Base-by-base conservation (phyloP, 92 coral and sea anemone species). In the Isaurus tuberculatus region DNA sequence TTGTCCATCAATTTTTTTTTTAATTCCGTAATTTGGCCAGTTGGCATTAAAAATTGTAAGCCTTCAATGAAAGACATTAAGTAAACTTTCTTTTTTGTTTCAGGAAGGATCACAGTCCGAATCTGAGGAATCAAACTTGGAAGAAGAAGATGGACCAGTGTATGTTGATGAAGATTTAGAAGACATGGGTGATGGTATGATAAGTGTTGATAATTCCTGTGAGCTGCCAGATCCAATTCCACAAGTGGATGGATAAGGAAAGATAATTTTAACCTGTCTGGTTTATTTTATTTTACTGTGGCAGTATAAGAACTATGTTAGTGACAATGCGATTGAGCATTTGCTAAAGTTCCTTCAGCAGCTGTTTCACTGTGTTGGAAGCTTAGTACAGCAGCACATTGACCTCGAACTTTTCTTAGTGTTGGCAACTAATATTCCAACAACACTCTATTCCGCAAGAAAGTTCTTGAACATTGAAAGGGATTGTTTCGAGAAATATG, bases 61-160 rank as follows among this genome's bases (percentile, higher is more conserved):
- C 27, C 70, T 29, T 65, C 31, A 65, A 4, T 28, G 31, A 65
- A 13, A 65, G 36, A 27, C 17, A 5, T 65, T n/a, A 65, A 65
- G 70, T 65, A 32, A 65, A 27, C 36, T 49, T 49, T 49, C 57
- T 49, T 17, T 49, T 49, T n/a, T 49, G 43, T 67, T 31, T 67
- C 72, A 67, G 72, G 72, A 67, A 67, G 72, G 72, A 67, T 67
- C 72, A 14, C 25, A 11, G 14, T 32, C 72, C 36, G 72, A 67
- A 31, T 67, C 44, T 67, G 72, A 67, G 19, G 72, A 67, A 67
- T 17, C 46, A 10, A 67, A 33, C 40, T 67, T 37, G 31, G 72
- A 67, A 36, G 71, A 65, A 23, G 71, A 65, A 5, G 34, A 65
- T 27, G 71, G 34, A 65, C 71, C 43, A 65, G 34, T 29, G 34